A percentile compares a stretch with the other conserved stretches of the same genome.
phyloP scores from a whole-genome alignment of 2,888 invertebrate species.

The Mythimna impura region DNA sequence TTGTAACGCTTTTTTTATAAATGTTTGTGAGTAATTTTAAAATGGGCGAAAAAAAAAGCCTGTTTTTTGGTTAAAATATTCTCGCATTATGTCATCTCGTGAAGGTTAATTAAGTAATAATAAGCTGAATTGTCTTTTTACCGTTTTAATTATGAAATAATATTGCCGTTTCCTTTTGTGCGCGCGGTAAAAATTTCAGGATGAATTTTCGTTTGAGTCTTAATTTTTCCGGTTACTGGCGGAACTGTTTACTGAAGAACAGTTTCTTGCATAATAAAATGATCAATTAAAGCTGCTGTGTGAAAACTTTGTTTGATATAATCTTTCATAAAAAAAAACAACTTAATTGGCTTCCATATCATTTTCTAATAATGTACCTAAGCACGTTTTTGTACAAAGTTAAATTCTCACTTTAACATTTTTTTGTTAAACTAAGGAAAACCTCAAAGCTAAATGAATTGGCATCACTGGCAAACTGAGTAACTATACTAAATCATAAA shows the following conservation, averaged over 20 bases:
- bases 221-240: not conserved
- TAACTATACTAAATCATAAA: no score
- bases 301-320: conserved; percentile 10
- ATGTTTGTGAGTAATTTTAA: conserved; percentile 33
- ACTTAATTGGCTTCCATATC: not conserved
- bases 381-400: no score
- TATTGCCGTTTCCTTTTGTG: conserved; percentile 24
- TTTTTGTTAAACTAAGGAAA: not conserved
- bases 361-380: not conserved
- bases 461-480: no score
- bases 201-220: conserved; percentile 3
- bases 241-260: not conserved
- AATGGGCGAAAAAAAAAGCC: conserved; percentile 22
- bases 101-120: conserved; percentile 12
- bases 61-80: conserved; percentile 16
- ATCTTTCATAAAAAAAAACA: conserved; percentile 13
- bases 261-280: conserved; percentile 4
- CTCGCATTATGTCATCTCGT: conserved; percentile 13
- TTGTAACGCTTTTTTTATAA: conserved; percentile 56
- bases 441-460: no score
- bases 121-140: conserved; percentile 26
- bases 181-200: not conserved
- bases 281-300: not conserved
- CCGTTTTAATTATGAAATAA: conserved; percentile 38
- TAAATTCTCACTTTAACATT: no score